Evolutionary conservation across 1,140 invertebrate genomes (phyloP).

Genomic region (Listronotus oregonensis): DNA sequence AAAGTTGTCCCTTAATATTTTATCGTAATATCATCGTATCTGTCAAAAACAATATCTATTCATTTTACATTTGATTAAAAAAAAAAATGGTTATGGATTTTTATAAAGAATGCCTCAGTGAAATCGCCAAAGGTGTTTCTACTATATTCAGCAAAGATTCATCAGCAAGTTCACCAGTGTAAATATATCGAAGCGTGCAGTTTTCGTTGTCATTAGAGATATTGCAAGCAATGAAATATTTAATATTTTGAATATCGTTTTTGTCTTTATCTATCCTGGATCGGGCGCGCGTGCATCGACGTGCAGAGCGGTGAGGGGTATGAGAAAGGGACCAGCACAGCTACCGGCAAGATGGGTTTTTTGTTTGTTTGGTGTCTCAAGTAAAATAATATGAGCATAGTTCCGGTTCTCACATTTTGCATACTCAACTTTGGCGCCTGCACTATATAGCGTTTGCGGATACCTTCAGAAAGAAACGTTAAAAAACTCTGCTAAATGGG

Average conservation of each 20-base stretch:
- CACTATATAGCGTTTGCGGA: no score
- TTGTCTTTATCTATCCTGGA: slow-evolving; percentile 43
- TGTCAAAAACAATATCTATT: no score
- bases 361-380: no score
- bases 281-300: no score
- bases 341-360: no score
- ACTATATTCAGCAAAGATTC: slow-evolving; percentile 38
- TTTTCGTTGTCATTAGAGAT: slow-evolving; percentile 31
- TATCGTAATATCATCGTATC: slow-evolving; percentile 35
- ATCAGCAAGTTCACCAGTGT: slow-evolving; percentile 41
- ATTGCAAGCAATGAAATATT: slow-evolving; percentile 33
- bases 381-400: no score
- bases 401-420: no score
- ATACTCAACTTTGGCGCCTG: no score
- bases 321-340: no score
- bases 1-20: slow-evolving; percentile 37
- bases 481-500: no score
- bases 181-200: slow-evolving; percentile 34
- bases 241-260: slow-evolving; percentile 41
- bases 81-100: slow-evolving; percentile 31
- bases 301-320: no score
- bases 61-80: slow-evolving; percentile 30
- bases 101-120: slow-evolving; percentile 39
- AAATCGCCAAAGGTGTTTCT: slow-evolving; percentile 38
- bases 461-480: no score